phyloP scores from a whole-genome alignment of 2,888 invertebrate species.

The Diplazon laetatorius region DNA sequence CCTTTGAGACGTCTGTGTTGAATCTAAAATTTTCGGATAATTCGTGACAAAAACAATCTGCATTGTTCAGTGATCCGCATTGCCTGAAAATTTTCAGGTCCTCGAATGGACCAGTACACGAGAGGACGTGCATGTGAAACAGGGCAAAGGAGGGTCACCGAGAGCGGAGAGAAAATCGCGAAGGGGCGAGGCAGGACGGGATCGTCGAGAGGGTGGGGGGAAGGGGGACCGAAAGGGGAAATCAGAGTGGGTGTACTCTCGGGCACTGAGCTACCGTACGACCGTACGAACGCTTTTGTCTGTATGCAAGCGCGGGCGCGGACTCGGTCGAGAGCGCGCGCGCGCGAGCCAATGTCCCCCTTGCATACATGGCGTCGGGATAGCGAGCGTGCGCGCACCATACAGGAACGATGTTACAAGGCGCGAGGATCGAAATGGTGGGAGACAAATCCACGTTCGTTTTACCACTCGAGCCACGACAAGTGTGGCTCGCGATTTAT shows the following conservation, averaged over 20 bases:
- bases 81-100: slow-evolving; percentile 45
- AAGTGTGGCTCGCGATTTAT: slow-evolving; percentile 9
- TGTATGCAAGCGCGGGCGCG: slow-evolving; percentile 30
- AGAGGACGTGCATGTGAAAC: slow-evolving; percentile 59
- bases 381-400: slow-evolving; percentile 51
- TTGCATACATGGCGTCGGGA: slow-evolving; percentile 53
- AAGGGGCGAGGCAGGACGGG: slow-evolving; percentile 68
- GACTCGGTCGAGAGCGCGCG: slow-evolving; percentile 7
- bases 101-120: slow-evolving; percentile 28
- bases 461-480: background rate
- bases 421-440: slow-evolving; percentile 24
- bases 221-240: slow-evolving; percentile 38
- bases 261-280: slow-evolving; percentile 43
- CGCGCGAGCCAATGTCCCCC: slow-evolving; percentile 54
- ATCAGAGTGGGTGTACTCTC: slow-evolving; percentile 63
- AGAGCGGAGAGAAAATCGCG: slow-evolving; percentile 65
- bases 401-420: slow-evolving; percentile 43
- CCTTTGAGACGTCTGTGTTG: too few relatives aligned
- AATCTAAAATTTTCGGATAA: too few relatives aligned
- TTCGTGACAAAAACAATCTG: background rate
- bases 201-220: slow-evolving; percentile 58
- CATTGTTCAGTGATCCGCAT: background rate
- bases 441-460: slow-evolving; percentile 14
- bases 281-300: slow-evolving; percentile 52
- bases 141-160: slow-evolving; percentile 40